Evolutionary conservation across 2,888 invertebrate genomes (phyloP), one percentile per base, ranked within the genome.

Genomic region (Germaria angustata): DNA sequence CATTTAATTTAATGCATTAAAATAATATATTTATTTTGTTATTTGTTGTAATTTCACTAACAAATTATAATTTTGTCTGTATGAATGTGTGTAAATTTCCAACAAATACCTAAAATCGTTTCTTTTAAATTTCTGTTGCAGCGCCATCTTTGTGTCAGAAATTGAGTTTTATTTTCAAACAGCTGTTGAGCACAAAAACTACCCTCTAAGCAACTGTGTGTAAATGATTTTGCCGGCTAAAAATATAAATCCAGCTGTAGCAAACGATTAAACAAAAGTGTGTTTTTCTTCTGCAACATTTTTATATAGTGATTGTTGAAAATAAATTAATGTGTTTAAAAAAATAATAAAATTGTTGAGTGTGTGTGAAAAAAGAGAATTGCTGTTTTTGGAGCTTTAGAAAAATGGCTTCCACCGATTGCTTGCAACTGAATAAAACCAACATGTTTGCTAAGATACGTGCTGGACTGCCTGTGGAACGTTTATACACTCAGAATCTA

Each of bases 371-470:
- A 72, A 63, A 68, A 80, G 68, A 69, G 73, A 72, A 51, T 11
- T 34, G 0, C n/a, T 17, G 2, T 39, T 3, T 13, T 8, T 9
- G 3, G 9, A 5, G 9, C 22, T 4, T 20, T 1, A 2, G 0
- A 1, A 53, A 44, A 46, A 82, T 79, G 79, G 41, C 91, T 57
- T 77, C 82, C 11, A 86, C 91, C 55, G 94, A 94, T 90, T 92
- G 92, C 76, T 89, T 94, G 83, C 89, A 91, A 63, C 89, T 94
- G 71, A 93, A 93, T 85, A 92, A 93, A 53, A 92, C 92, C 17
- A 92, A 92, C 86, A 88, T 94, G 84, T 93, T 94, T 86, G 91
- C 92, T 77, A 92, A 92, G 86, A 89, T 94, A 55, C 92, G 92
- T 71, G 89, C 91, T 65, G 91, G 92, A n/a, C 87, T 94, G 39